Base-by-base conservation (phyloP, 1,140 invertebrate genomes). In the Limonius californicus region DNA sequence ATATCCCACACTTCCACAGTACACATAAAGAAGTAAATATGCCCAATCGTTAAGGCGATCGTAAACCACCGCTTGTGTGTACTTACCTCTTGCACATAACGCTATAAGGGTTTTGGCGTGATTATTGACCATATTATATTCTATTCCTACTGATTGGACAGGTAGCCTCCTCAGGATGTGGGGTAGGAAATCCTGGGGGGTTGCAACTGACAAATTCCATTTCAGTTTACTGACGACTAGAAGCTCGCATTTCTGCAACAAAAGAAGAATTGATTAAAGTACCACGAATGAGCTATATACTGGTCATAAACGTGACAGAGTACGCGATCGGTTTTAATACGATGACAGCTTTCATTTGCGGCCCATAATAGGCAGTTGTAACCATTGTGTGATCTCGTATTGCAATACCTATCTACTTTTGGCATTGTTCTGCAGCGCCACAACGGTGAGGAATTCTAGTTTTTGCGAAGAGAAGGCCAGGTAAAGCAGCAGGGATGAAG, bases 51-150 rank as follows among this genome's bases (percentile, higher is more conserved):
- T 39, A 50, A 50, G 3, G 4, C 2, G 42, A 45, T 50, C 45
- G 45, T 50, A 50, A 50, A 50, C n/a, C n/a, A n/a, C n/a, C n/a
- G n/a, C n/a, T n/a, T 8, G 23, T 27, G 19, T 11, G 47, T 45
- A 73, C 82, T 83, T 71, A 92, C 89, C 89, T 85, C 87, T 86
- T 21, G 86, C 85, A 64, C 89, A 90, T 30, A 91, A 81, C 4
- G 89, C 83, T 64, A 91, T 88, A 78, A 92, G 89, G 11, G 87
- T 91, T 66, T 89, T 86, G n/a, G 89, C 86, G 72, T 91, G 88
- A 74, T 85, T 84, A 67, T 81, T 80, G 62, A 89, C 83, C 83
- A 87, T 88, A 50, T 82, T 78, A 1, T 76, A 77, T 68, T 86
- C 81, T 74, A 81, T 84, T 68, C 61, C 65, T 50, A 79, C 73